These are phyloP conservation scores for Anthopleura xanthogrammica DNA, from an alignment of 92 coral and sea anemone genomes.

Conservation along the genomic window DNA sequence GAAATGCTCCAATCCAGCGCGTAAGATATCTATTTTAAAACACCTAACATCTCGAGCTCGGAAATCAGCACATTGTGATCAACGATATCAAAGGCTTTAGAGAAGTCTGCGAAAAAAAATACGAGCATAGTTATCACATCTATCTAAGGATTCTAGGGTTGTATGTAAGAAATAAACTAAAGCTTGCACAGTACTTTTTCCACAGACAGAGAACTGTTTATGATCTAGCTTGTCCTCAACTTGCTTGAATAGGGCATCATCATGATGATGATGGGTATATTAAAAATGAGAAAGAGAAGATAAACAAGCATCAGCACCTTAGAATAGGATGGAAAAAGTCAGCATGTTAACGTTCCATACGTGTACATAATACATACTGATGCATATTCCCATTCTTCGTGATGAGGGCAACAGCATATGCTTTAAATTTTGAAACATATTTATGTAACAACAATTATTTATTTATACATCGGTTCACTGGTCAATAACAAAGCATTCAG, in stretches of 20 bases:
- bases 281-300: too few relatives aligned
- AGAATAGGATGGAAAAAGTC: too few relatives aligned
- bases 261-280: too few relatives aligned
- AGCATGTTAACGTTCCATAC: too few relatives aligned
- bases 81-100: constrained; percentile 16
- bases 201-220: constrained; percentile 43
- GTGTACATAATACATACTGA: too few relatives aligned
- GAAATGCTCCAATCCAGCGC: constrained; percentile 12
- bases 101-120: constrained; percentile 16
- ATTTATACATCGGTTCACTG: too few relatives aligned
- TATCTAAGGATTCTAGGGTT: constrained; percentile 8
- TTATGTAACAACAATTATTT: too few relatives aligned
- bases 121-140: neutral
- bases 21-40: neutral
- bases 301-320: too few relatives aligned
- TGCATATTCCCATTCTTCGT: too few relatives aligned
- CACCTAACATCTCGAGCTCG: neutral
- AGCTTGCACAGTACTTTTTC: constrained; percentile 29
- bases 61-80: constrained; percentile 4
- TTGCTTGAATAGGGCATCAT: constrained; percentile 6
- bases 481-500: too few relatives aligned
- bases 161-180: neutral
- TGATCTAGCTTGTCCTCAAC: constrained; percentile 14
- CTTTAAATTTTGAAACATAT: too few relatives aligned
- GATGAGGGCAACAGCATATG: too few relatives aligned